Percentiles rank a stretch among this genome's conserved stretches.
phyloP scores from a whole-genome alignment of 2,113 vertebrate species.

The Cnemophilus loriae region DNA sequence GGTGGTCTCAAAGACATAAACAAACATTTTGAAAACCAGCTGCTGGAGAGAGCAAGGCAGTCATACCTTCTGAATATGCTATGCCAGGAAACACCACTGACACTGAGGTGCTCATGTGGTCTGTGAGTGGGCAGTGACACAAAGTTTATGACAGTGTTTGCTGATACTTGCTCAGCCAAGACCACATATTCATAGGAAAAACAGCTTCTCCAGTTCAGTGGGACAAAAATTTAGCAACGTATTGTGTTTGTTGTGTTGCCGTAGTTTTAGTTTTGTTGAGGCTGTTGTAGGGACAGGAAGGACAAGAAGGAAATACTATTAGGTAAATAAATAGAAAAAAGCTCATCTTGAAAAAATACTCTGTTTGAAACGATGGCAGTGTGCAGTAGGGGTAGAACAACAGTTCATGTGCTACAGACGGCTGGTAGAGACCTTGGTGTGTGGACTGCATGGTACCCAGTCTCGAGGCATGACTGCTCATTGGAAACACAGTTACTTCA shows the following conservation, averaged over 20 bases:
- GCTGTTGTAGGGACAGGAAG: not conserved
- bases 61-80: not conserved
- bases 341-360: not conserved
- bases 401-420: not conserved
- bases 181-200: not conserved
- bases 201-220: not conserved
- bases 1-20: not conserved
- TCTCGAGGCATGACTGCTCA: not conserved
- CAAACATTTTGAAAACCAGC: not conserved
- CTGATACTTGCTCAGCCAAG: not conserved
- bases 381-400: not conserved
- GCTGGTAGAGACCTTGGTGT: not conserved
- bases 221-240: not conserved
- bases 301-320: not conserved
- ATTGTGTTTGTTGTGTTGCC: not conserved
- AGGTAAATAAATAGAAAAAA: not conserved
- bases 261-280: not conserved
- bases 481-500: not conserved
- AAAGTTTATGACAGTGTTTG: rapidly evolving
- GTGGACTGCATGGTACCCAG: not conserved
- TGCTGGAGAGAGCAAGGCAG: not conserved
- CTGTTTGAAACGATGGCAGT: not conserved
- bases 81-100: not conserved
- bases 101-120: not conserved
- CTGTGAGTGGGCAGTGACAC: not conserved